Base-by-base conservation (phyloP, 2,888 invertebrate genomes). In the Seira sanloemensis region DNA sequence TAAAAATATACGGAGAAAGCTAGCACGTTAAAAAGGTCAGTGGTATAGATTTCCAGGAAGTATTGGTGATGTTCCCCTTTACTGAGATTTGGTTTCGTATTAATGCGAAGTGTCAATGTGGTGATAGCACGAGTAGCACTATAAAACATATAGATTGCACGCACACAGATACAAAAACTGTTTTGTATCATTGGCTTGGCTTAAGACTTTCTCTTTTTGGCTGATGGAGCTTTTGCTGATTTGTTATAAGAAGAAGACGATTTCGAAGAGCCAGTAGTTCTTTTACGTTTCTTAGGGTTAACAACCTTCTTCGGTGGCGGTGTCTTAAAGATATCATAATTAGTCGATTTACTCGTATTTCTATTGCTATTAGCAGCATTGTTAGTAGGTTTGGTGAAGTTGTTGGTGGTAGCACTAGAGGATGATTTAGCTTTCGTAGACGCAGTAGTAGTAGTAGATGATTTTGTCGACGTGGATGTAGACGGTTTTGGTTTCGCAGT, bases 291-390 rank as follows among this genome's bases (percentile, higher is more conserved):
- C 62, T 23, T 62, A 62, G 23, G 21, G 21, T 19, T 62, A 62
- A 19, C 62, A 50, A 50, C 50, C 50, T 50, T 50, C 21, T 62
- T 62, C 19, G 62, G 62, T 23, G 62, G 62, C 62, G 62, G 62
- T 2, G 21, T 12, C 62, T 62, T 62, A 62, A 62, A 62, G 7
- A 16, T 23, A 23, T 12, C 21, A 62, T 21, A 5, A 62, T 23
- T 50, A 50, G 2, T 21, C 12, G 23, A 9, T 4, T 12, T 62
- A 62, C 12, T 23, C 58, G 58, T 58, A 23, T n/a, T 62, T 12
- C 21, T 62, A 62, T 62, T 21, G n/a, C 4, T 62, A 62, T 21
- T 62, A 62, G 62, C 62, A 62, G 62, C 62, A 62, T 19, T n/a
- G 12, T 62, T 62, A 62, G 19, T 62, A 16, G 62, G n/a, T 62